Evolutionary conservation across 2,113 vertebrate species (phyloP), one percentile per base, ranked within the genome.

Genomic region (Lepisosteus osseus): DNA sequence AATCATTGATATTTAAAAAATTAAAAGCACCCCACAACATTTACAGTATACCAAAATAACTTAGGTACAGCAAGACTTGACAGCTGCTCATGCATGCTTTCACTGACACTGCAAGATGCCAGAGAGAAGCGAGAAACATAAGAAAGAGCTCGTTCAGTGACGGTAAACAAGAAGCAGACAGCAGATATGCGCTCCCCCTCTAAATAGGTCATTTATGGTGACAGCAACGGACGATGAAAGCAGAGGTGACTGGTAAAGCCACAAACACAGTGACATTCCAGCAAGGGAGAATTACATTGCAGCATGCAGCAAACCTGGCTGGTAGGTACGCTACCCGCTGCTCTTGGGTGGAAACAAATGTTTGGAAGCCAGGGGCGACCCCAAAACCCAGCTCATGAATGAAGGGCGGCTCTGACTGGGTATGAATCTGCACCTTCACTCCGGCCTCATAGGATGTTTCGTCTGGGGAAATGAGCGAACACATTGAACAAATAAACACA

Each of bases 391-490:
- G 92, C 74, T 93, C 90, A 78, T 93, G 90, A 82, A 93, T 92
- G 88, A 92, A 93, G 77, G 92, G 91, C 6, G 92, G 92, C 84
- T 93, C 92, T 9, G 89, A 86, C 81, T 93, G 92, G 85, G 86
- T 90, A 90, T 93, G 92, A 87, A 93, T 91, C 83, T 93, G 92
- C 87, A 93, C 92, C 86, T 93, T 93, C 87, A 93, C 91, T 72
- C 92, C 92, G 64, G 92, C 91, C 90, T 93, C 91, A 6, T 92
- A 93, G 61, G 71, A 73, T 42, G 71, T 73, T 15, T 73, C 71
- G 15, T 73, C 72, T 73, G 72, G 11, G 40, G 14, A 62, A 40
- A 68, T 56, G 17, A 57, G 17, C 8, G 51, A 69, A 51, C 47
- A 54, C 51, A 54, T 13, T 15, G 14, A 68, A 13, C 44, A 45